Evolutionary conservation across 2,113 vertebrate genomes (phyloP).

Genomic region (Nothobranchius furzeri): DNA sequence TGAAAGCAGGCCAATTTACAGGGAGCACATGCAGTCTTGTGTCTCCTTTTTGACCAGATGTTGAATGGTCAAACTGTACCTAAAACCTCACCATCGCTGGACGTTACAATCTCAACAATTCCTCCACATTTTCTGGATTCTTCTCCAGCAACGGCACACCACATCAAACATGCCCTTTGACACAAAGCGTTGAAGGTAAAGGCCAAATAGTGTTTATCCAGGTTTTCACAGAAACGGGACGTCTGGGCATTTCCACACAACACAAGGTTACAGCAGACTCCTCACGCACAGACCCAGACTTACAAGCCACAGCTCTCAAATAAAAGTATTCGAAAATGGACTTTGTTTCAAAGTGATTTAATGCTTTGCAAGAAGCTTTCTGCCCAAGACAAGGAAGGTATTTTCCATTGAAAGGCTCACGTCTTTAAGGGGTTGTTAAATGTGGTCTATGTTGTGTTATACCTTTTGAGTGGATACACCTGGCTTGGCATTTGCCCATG

Average conservation of each 20-base stretch:
- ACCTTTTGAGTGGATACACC: constrained; percentile 56
- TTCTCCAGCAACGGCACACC: constrained; percentile 47
- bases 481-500: constrained; percentile 35
- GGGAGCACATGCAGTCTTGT: too few relatives aligned
- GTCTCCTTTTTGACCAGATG: too few relatives aligned
- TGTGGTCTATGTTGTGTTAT: constrained; percentile 23
- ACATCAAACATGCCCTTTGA: constrained; percentile 42
- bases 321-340: constrained; percentile 57
- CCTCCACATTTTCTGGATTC: constrained; percentile 55
- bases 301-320: constrained; percentile 55
- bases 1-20: too few relatives aligned
- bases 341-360: constrained; percentile 62
- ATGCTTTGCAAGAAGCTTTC: constrained; percentile 36
- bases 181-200: constrained; percentile 30
- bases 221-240: constrained; percentile 18
- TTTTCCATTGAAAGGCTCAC: constrained; percentile 50
- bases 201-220: constrained; percentile 41
- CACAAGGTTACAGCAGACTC: constrained; percentile 45
- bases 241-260: constrained; percentile 36
- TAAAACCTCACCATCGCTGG: too few relatives aligned
- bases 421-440: constrained; percentile 47
- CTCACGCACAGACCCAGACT: constrained; percentile 44
- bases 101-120: constrained; percentile 39
- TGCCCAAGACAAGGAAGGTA: constrained; percentile 42
- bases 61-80: too few relatives aligned